phyloP scores from a whole-genome alignment of 1,140 invertebrate species.

The Eumeta japonica region DNA sequence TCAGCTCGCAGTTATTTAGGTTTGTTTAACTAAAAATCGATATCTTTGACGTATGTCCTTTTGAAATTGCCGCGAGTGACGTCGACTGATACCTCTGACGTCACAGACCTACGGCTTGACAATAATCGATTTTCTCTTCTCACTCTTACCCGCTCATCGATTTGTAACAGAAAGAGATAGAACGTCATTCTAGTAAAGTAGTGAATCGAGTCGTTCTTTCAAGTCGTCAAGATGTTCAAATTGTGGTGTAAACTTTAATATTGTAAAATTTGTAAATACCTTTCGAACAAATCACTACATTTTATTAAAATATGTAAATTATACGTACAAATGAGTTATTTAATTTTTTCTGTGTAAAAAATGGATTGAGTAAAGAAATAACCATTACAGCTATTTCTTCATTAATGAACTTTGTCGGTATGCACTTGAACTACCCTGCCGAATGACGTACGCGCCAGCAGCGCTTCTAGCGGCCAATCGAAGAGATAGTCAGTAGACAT shows the following conservation, averaged over 20 bases:
- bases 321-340: conserved; percentile 2
- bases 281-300: no score
- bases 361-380: conserved; percentile 6
- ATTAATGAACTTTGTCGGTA: conserved; percentile 40
- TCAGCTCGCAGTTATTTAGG: no score
- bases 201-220: conserved; percentile 48
- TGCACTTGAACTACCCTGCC: conserved; percentile 29
- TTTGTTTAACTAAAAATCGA: no score
- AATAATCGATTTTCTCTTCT: conserved; percentile 15
- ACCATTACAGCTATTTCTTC: conserved; percentile 14
- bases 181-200: conserved; percentile 29
- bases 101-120: conserved; percentile 25
- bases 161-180: conserved; percentile 32
- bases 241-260: conserved; percentile 22
- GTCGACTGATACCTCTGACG: conserved; percentile 41
- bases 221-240: conserved; percentile 31
- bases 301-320: conserved; percentile 10
- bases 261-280: conserved; percentile 40
- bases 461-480: conserved; percentile 26
- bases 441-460: conserved; percentile 44
- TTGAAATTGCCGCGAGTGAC: conserved; percentile 58
- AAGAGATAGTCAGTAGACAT: conserved; percentile 42
- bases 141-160: conserved; percentile 23
- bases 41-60: conserved; percentile 15
- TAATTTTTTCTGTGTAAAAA: conserved; percentile 5